Evolutionary conservation across 2,113 vertebrate genomes (phyloP).

Genomic region (Sakesphorus luctuosus): DNA sequence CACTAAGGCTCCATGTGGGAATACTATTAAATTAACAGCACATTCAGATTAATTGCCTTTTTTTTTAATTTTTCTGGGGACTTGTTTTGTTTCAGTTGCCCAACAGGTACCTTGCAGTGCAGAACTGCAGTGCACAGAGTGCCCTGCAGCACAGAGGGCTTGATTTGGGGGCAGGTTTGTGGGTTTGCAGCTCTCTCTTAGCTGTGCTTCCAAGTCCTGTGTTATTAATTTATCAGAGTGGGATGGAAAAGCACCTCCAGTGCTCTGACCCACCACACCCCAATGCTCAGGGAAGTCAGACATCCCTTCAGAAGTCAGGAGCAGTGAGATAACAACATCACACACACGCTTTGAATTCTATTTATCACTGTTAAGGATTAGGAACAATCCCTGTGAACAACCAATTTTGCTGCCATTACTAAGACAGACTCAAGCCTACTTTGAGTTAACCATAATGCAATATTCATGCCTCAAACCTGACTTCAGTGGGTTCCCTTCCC

Average conservation of each 20-base stretch:
- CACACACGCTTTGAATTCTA: background rate
- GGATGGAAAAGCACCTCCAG: background rate
- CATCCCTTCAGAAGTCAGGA: background rate
- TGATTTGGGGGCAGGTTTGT: background rate
- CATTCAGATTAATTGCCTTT: background rate
- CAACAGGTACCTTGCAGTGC: background rate
- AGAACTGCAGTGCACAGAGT: background rate
- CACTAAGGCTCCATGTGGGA: background rate
- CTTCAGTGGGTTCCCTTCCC: background rate
- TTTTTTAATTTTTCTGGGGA: background rate
- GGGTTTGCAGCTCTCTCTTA: background rate
- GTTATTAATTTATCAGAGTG: background rate
- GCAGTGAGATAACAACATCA: background rate
- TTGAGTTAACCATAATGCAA: background rate
- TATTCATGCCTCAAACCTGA: background rate
- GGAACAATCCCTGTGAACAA: background rate
- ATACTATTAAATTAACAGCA: slow-evolving; percentile 50
- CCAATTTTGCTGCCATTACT: background rate
- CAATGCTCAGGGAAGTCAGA: background rate
- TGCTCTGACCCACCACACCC: background rate
- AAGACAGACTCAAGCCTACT: background rate
- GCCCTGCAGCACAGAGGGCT: background rate
- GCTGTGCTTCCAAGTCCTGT: background rate
- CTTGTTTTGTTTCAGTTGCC: background rate
- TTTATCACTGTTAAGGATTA: background rate